Base-by-base conservation (phyloP, 2,113 vertebrate species). In the Electrona antarctica region DNA sequence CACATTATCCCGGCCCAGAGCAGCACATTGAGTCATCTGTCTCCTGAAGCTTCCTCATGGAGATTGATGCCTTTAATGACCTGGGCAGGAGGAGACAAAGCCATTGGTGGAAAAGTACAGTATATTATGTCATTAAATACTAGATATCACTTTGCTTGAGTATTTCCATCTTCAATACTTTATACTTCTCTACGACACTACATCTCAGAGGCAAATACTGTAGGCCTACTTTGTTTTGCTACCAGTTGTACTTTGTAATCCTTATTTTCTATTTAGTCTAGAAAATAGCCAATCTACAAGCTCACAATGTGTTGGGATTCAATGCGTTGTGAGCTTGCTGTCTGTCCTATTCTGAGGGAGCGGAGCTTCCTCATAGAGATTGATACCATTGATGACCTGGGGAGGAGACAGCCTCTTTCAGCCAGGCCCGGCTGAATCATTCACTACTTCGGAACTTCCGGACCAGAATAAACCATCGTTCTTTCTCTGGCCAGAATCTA, bases 11-110 rank as follows among this genome's bases (percentile, higher is more conserved):
- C 14, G 21, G 49, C 55, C 58, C 21, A 49, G 33, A 62, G 50
- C 58, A 58, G 64, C 63, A 66, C 8, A 45, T 3, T 45, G 33
- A 41, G 3, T 41, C 3, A 41, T 41, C 33, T 4, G 33, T 6
- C 60, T 67, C 0, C 9, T 13, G 15, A n/a, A 58, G 45, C 47
- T 21, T 61, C 21, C 1, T 0, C 51, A 63, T 14, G 60, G 64
- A 64, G 51, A 63, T 9, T 66, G 57, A 73, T 57, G 62, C 21
- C 70, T 28, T n/a, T 61, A 45, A 47, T 60, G 51, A 67, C 60
- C 11, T 49, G 12, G 4, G 65, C 48, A 48, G 50, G 46, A 48
- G 50, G 46, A 64, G 64, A 2, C n/a, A 41, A 62, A 7, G 4
- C 13, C 33, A 41, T 3, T 41, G 33, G 33, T 41, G 33, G 33